Conservation (phyloP, 1,140 invertebrate genomes). For the Pomacea maculata region DNA sequence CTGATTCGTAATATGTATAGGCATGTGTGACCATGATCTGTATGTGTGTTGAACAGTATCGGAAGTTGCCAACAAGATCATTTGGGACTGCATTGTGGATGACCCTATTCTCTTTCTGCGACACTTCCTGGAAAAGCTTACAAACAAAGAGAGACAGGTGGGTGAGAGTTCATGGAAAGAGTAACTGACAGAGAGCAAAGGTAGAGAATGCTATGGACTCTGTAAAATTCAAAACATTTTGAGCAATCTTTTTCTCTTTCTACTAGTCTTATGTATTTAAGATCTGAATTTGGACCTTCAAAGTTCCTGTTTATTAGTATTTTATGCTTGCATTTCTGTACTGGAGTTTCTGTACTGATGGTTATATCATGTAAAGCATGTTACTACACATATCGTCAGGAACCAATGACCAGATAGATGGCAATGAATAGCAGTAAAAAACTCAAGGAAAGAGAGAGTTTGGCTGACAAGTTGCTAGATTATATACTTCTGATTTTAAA, state of each 20-base stretch:
- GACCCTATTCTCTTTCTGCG: constrained; percentile 95
- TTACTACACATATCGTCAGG: too few species aligned
- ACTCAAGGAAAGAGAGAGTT: too few species aligned
- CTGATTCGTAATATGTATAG: too few species aligned
- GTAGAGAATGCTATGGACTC: background rate
- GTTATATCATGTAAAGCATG: too few species aligned
- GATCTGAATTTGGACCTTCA: too few species aligned
- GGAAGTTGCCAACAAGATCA: constrained; percentile 74
- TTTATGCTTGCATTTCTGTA: background rate
- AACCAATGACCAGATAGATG: too few species aligned
- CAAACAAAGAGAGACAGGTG: constrained; percentile 82
- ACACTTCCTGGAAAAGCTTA: constrained; percentile 95
- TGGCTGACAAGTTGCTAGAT: too few species aligned
- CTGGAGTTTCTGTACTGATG: background rate
- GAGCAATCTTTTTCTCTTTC: background rate
- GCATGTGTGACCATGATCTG: too few species aligned
- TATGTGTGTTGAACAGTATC: constrained; percentile 67
- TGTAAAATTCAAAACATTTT: background rate
- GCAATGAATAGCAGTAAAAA: too few species aligned
- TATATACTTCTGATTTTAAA: too few species aligned
- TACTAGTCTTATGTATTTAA: background rate
- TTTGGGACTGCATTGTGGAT: constrained; percentile 97
- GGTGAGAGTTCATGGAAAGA: background rate
- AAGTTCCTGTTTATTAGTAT: background rate
- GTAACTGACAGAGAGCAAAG: background rate